Conservation (phyloP, 2,113 vertebrate species). For the Acanthochromis polyacanthus region DNA sequence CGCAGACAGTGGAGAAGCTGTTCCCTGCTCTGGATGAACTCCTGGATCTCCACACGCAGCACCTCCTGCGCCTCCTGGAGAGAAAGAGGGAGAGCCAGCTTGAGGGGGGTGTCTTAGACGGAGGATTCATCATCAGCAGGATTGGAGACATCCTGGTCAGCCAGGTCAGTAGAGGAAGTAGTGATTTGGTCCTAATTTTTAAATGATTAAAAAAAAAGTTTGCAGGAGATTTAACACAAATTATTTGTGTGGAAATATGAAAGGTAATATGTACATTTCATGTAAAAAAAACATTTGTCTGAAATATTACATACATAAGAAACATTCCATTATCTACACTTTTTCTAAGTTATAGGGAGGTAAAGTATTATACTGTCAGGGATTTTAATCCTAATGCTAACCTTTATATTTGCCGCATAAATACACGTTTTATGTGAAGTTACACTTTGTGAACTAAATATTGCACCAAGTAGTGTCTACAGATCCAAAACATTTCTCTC, state of each 20-base stretch:
- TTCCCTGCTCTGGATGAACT: slow-evolving; percentile 94
- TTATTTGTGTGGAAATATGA: background rate
- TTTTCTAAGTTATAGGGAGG: no score
- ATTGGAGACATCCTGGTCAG: slow-evolving; percentile 93
- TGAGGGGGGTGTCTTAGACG: slow-evolving; percentile 78
- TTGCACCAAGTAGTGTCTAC: no score
- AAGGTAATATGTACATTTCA: no score
- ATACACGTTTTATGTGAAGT: no score
- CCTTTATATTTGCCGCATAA: no score
- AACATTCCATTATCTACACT: no score
- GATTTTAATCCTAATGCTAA: no score
- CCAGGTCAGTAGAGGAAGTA: slow-evolving; percentile 86
- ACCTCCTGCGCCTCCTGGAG: slow-evolving; percentile 92
- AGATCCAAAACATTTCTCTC: no score
- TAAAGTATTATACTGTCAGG: no score
- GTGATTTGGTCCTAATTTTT: background rate
- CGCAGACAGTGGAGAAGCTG: slow-evolving; percentile 89
- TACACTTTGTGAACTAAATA: no score
- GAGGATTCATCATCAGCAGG: slow-evolving; percentile 89
- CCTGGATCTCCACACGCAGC: slow-evolving; percentile 91
- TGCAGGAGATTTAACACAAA: background rate
- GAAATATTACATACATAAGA: no score
- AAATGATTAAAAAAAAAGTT: background rate
- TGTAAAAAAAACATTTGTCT: no score
- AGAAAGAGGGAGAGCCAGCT: slow-evolving; percentile 89